A percentile compares a stretch with the other conserved stretches of the same genome.
Evolutionary conservation across 1,140 invertebrate species (phyloP).

Genomic region (Myzus persicae): DNA sequence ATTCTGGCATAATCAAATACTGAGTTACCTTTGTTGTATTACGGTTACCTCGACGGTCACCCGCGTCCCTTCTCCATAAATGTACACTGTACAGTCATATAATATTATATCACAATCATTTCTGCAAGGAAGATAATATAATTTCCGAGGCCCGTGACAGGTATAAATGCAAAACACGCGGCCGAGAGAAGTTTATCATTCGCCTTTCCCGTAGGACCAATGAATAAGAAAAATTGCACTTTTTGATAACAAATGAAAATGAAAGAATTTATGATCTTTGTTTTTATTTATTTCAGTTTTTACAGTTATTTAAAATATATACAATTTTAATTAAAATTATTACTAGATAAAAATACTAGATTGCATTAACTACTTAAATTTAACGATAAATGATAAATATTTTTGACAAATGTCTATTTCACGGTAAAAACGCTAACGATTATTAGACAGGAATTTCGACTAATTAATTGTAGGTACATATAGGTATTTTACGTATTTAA

Average conservation of each 20-base stretch:
- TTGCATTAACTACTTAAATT: neutral
- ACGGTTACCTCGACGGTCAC: neutral
- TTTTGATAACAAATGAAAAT: slow-evolving; percentile 12
- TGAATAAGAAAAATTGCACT: slow-evolving; percentile 42
- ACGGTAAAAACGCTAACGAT: neutral
- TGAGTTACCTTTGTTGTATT: slow-evolving; percentile 31
- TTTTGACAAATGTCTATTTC: too few species aligned
- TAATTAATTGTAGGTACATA: neutral
- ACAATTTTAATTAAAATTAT: neutral
- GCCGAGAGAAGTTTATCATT: slow-evolving; percentile 33
- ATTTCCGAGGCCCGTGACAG: slow-evolving; percentile 19
- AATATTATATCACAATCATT: slow-evolving; percentile 6
- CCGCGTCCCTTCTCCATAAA: neutral
- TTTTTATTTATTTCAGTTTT: slow-evolving; percentile 27
- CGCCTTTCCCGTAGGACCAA: slow-evolving; percentile 40
- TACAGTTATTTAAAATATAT: neutral
- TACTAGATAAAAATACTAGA: neutral
- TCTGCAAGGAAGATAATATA: neutral
- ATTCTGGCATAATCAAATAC: neutral
- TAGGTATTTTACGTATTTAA: neutral
- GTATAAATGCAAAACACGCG: slow-evolving; percentile 44
- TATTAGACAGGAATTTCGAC: neutral
- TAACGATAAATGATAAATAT: neutral
- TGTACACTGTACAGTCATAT: neutral
- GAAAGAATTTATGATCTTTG: neutral